Evolutionary conservation across 2,113 vertebrate species (phyloP).

Genomic region (Origma solitaria): DNA sequence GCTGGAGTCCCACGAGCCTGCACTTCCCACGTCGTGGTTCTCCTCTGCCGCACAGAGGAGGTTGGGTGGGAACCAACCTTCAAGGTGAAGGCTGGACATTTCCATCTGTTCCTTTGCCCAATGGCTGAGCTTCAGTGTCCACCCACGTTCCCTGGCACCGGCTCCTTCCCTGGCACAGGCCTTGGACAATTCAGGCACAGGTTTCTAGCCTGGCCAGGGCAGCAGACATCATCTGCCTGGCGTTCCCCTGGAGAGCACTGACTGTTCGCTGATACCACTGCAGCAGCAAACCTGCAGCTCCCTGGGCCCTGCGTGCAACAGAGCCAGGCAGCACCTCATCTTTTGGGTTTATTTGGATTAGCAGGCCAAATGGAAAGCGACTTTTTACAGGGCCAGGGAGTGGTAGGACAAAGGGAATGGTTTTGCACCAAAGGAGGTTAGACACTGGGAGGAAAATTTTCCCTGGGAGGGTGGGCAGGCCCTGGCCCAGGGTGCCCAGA

Average conservation of each 20-base stretch:
- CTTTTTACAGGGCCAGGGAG: background rate
- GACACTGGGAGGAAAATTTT: background rate
- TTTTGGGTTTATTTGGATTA: background rate
- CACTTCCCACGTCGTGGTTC: background rate
- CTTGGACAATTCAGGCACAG: too few relatives aligned
- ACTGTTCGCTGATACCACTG: fast-evolving
- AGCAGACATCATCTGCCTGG: background rate
- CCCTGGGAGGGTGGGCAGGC: background rate
- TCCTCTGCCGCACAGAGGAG: background rate
- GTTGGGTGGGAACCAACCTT: background rate
- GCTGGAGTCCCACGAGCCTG: background rate
- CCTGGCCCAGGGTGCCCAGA: background rate
- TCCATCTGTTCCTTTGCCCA: background rate
- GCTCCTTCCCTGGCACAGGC: background rate
- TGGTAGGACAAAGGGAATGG: background rate
- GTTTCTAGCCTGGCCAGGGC: background rate
- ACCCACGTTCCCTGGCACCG: background rate
- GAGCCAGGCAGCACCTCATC: fast-evolving
- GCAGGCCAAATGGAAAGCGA: background rate
- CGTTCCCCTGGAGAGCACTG: fast-evolving
- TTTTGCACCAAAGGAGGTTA: background rate
- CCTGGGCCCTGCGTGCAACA: fast-evolving
- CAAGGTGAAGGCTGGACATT: background rate
- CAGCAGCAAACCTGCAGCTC: background rate
- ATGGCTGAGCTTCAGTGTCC: background rate